These are phyloP conservation scores for Olivierus martensii DNA, from an alignment of 1,140 invertebrate genomes.

Conservation along the genomic window DNA sequence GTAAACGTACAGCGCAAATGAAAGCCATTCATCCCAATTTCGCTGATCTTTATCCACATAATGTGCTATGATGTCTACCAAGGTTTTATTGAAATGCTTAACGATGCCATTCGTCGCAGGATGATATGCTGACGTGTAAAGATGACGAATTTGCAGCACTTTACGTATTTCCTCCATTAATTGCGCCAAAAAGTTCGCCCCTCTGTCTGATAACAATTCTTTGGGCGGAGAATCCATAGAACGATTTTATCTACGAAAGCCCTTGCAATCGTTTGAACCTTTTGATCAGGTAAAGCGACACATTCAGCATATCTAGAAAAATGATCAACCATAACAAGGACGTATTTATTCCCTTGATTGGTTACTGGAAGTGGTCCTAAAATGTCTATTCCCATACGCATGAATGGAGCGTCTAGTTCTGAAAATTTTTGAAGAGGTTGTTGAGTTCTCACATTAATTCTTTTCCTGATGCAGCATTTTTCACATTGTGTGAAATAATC, in stretches of 20 bases:
- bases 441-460: too few relatives aligned
- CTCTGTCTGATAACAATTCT: slow-evolving; percentile 1
- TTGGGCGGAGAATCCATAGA: not conserved
- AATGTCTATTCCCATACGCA: slow-evolving; percentile 23
- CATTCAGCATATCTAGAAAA: slow-evolving; percentile 22
- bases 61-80: slow-evolving; percentile 22
- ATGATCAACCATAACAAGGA: slow-evolving; percentile 21
- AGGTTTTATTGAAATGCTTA: slow-evolving; percentile 18
- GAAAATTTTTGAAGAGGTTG: too few relatives aligned
- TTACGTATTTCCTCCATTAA: not conserved
- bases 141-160: slow-evolving; percentile 13
- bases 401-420: slow-evolving; percentile 6
- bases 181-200: not conserved
- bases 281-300: slow-evolving; percentile 15
- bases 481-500: too few relatives aligned
- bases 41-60: slow-evolving; percentile 17
- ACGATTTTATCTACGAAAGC: slow-evolving; percentile 10
- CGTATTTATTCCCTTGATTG: slow-evolving; percentile 18
- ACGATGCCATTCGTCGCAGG: slow-evolving; percentile 21
- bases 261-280: slow-evolving; percentile 16
- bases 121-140: slow-evolving; percentile 14
- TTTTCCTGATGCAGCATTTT: too few relatives aligned
- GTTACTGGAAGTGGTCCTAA: slow-evolving; percentile 19
- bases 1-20: slow-evolving; percentile 7
- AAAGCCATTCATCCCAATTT: slow-evolving; percentile 26